Percentiles rank a stretch among this genome's conserved stretches.
Evolutionary conservation across 2,888 invertebrate genomes (phyloP).

Genomic region (Mythimna ferrago): DNA sequence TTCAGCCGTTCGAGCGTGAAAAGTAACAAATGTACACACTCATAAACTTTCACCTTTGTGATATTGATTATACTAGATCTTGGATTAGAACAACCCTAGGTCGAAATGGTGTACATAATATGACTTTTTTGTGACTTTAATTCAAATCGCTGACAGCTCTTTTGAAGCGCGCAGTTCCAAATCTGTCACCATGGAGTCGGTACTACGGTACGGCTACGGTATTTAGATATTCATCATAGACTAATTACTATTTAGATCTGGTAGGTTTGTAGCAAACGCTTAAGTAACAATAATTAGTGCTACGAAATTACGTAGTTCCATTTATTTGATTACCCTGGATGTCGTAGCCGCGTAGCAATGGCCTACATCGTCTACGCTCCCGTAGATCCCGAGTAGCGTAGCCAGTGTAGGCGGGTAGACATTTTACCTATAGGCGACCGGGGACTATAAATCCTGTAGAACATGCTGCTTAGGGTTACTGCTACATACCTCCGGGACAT

Average conservation of each 20-base stretch:
- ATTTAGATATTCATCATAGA: too few species aligned
- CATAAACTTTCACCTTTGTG: too few species aligned
- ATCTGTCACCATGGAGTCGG: too few species aligned
- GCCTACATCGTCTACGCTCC: conserved; percentile 42
- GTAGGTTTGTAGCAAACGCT: conserved; percentile 16
- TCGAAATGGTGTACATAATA: too few species aligned
- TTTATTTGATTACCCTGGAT: conserved; percentile 24
- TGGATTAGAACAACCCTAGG: too few species aligned
- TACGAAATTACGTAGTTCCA: conserved; percentile 29
- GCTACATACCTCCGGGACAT: neutral
- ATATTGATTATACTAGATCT: too few species aligned
- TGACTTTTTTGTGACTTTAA: too few species aligned
- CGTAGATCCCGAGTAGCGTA: conserved; percentile 38
- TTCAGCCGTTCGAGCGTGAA: too few species aligned
- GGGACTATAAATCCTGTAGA: conserved; percentile 8
- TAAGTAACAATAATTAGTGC: conserved; percentile 4
- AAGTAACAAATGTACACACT: too few species aligned
- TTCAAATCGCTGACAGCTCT: too few species aligned
- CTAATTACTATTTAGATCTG: neutral
- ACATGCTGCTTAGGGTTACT: conserved; percentile 1
- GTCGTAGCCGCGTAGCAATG: conserved; percentile 41
- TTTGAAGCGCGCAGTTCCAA: too few species aligned
- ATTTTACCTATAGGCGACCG: neutral
- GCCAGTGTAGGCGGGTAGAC: neutral
- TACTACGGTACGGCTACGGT: too few species aligned